Percentiles rank a stretch among this genome's conserved stretches.
Conservation (phyloP, 2,113 vertebrate genomes). For the Scytalopus superciliaris region DNA sequence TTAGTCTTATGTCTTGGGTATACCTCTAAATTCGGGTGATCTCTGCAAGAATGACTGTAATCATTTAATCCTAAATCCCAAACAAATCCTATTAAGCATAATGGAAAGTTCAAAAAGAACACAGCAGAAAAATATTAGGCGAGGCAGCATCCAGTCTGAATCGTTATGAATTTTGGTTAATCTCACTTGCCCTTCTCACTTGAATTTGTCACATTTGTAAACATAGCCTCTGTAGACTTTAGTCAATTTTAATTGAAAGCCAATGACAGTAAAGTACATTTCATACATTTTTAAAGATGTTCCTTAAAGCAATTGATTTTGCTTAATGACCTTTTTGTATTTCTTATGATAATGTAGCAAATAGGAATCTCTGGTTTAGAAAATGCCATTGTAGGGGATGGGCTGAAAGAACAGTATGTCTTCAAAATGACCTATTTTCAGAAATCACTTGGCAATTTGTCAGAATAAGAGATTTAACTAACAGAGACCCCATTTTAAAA, state of each 20-base stretch:
- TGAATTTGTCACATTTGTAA: not conserved
- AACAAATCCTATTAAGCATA: not conserved
- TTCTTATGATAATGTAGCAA: not conserved
- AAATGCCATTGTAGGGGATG: not conserved
- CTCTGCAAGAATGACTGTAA: not conserved
- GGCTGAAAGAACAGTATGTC: not conserved
- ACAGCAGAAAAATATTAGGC: not conserved
- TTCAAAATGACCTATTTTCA: constrained; percentile 20
- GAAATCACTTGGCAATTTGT: not conserved
- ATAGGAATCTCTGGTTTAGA: not conserved
- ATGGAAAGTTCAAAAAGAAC: not conserved
- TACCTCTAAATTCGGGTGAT: not conserved
- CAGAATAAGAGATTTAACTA: constrained; percentile 37
- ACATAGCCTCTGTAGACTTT: not conserved
- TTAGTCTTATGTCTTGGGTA: not conserved
- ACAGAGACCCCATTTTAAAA: not conserved
- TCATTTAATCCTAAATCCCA: not conserved
- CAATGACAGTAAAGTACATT: not conserved
- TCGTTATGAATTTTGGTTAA: not conserved
- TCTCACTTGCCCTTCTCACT: not conserved
- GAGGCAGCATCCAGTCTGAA: not conserved
- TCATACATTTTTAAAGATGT: constrained; percentile 4
- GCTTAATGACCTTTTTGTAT: not conserved
- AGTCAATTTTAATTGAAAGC: constrained; percentile 29
- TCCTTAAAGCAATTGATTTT: constrained; percentile 24